Conservation (phyloP, 37 sponge, comb jelly and placozoan genomes). For the Ianthella basta region DNA sequence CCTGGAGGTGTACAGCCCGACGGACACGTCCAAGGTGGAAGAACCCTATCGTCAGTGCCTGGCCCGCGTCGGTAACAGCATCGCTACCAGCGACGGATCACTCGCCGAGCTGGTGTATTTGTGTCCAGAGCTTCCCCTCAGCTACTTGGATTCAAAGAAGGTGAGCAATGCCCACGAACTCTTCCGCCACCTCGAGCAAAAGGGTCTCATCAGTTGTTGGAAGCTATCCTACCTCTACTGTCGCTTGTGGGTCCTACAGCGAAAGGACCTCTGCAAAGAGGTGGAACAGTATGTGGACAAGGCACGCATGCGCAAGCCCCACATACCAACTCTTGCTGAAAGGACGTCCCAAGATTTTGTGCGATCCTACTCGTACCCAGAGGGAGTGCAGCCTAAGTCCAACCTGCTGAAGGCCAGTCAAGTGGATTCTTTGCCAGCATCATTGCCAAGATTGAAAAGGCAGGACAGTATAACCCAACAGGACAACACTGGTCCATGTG, state of each 20-base stretch:
- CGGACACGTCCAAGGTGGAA: too few species aligned
- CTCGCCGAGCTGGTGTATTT: constrained; percentile 10
- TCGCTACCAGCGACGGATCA: background rate
- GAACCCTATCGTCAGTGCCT: background rate
- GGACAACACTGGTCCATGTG: too few species aligned
- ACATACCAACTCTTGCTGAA: too few species aligned
- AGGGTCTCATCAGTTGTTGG: background rate
- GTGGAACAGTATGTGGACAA: background rate
- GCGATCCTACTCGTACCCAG: too few species aligned
- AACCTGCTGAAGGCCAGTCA: too few species aligned
- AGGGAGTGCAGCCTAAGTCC: too few species aligned
- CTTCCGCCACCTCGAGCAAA: background rate
- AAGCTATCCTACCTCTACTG: constrained; percentile 5
- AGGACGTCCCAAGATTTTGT: too few species aligned
- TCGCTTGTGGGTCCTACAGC: background rate
- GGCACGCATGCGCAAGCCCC: too few species aligned
- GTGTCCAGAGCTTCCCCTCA: constrained; percentile 21
- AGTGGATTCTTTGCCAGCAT: too few species aligned
- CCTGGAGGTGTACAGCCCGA: too few species aligned
- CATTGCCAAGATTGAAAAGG: too few species aligned
- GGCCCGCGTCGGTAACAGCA: background rate
- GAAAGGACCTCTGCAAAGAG: background rate
- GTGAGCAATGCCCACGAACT: background rate
- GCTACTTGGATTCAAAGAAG: background rate
- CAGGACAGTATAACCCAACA: too few species aligned